Evolutionary conservation across 1,140 invertebrate species (phyloP), one percentile per base, ranked within the genome.

Genomic region (Dendroctonus valens): DNA sequence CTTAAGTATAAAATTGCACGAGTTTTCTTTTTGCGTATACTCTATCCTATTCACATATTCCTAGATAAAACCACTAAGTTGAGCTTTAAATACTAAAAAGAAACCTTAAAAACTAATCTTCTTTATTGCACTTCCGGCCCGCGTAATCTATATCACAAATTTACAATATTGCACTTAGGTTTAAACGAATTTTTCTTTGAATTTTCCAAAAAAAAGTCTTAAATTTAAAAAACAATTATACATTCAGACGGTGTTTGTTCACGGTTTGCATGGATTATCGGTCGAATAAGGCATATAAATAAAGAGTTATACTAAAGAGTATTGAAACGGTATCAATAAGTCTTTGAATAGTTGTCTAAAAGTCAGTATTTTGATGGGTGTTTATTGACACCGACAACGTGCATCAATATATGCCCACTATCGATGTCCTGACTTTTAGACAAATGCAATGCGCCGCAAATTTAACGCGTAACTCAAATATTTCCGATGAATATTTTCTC

Each of bases 81-180:
- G 6, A 53, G 12, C 38, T 53, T 4, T n/a, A n/a, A n/a, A n/a
- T n/a, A 15, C 14, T 6, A 6, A 53, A 53, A 6, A 7, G 9
- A 6, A 9, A 5, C 6, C 14, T 15, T 11, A 52, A 55, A 44
- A 37, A 41, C 39, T 65, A 65, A 65, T n/a, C 48, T 65, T 40
- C 44, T 40, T 65, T 65, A 65, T 65, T 65, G 64, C 64, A 65
- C 64, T 26, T 65, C 64, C 64, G 64, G 64, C 64, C 64, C 8
- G 4, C 5, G 26, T 37, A 44, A 53, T 46, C n/a, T 59, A 65
- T 65, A 65, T 65, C 64, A 65, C 64, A 65, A 59, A 65, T 65
- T 48, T 65, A 65, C 64, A 65, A 52, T 65, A 65, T 65, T 65
- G 64, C 64, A 65, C 64, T 59, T 52, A 59, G 64, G n/a, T 58